These are phyloP conservation scores for Drosophila testacea DNA, from an alignment of 2,888 invertebrate species.

Conservation along the genomic window DNA sequence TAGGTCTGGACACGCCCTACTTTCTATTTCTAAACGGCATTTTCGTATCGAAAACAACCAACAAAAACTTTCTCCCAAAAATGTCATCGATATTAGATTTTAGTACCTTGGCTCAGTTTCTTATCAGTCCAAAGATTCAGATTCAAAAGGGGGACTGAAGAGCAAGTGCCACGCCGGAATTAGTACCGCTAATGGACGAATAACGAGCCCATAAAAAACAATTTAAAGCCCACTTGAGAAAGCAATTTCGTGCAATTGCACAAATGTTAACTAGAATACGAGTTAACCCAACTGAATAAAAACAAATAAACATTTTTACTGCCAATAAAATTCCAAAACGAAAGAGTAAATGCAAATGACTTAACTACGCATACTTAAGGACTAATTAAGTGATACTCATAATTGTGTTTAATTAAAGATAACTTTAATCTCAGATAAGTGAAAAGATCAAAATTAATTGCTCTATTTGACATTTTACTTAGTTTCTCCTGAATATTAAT, in stretches of 20 bases:
- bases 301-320: slow-evolving; percentile 65
- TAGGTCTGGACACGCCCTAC: slow-evolving; percentile 67
- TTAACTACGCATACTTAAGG: neutral
- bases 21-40: slow-evolving; percentile 73
- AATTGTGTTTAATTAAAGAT: slow-evolving; percentile 27
- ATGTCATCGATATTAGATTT: slow-evolving; percentile 65
- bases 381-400: slow-evolving; percentile 24
- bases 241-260: slow-evolving; percentile 71
- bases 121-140: slow-evolving; percentile 47
- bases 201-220: slow-evolving; percentile 52
- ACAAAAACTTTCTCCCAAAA: slow-evolving; percentile 73
- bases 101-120: slow-evolving; percentile 51
- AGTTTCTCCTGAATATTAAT: no score
- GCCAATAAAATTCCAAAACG: slow-evolving; percentile 54
- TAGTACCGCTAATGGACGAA: slow-evolving; percentile 58
- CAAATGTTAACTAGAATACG: slow-evolving; percentile 45
- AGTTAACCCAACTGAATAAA: slow-evolving; percentile 29
- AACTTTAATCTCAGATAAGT: neutral
- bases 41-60: slow-evolving; percentile 21
- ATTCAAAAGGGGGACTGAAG: slow-evolving; percentile 3
- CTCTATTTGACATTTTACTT: neutral
- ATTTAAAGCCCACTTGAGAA: slow-evolving; percentile 24
- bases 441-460: neutral
- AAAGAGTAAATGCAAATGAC: slow-evolving; percentile 59
- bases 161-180: slow-evolving; percentile 44